A percentile compares a stretch with the other conserved stretches of the same genome.
Evolutionary conservation across 2,113 vertebrate genomes (phyloP).

Genomic region (Microcebus griseorufus): DNA sequence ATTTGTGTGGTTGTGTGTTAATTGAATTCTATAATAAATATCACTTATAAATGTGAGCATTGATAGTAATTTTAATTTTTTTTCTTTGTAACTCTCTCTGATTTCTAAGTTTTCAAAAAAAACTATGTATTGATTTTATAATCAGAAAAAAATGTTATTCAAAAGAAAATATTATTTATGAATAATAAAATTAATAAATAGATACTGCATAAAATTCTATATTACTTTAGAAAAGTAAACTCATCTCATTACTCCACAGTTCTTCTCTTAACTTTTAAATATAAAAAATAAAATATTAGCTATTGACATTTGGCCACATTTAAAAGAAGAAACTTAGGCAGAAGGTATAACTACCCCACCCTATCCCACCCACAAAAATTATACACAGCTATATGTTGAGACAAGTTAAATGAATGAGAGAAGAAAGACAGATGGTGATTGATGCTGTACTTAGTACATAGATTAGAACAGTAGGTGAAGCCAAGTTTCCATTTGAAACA

Average conservation of each 20-base stretch:
- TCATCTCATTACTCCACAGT: not conserved
- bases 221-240: not conserved
- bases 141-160: not conserved
- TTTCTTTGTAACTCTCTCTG: not conserved
- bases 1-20: not conserved
- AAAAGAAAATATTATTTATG: not conserved
- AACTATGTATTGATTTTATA: not conserved
- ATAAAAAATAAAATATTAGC: not conserved
- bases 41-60: not conserved
- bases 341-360: not conserved
- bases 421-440: constrained; percentile 20
- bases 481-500: constrained; percentile 34
- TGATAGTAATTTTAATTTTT: not conserved
- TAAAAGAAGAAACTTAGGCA: not conserved
- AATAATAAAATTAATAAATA: not conserved
- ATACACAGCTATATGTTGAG: not conserved
- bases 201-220: not conserved
- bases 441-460: not conserved
- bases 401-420: not conserved
- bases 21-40: not conserved
- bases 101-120: not conserved
- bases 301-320: not conserved
- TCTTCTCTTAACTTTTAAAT: constrained; percentile 13
- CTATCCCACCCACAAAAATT: not conserved
- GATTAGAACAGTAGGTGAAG: constrained; percentile 49